phyloP scores from a whole-genome alignment of 2,888 invertebrate genomes.

The Formica aserva region DNA sequence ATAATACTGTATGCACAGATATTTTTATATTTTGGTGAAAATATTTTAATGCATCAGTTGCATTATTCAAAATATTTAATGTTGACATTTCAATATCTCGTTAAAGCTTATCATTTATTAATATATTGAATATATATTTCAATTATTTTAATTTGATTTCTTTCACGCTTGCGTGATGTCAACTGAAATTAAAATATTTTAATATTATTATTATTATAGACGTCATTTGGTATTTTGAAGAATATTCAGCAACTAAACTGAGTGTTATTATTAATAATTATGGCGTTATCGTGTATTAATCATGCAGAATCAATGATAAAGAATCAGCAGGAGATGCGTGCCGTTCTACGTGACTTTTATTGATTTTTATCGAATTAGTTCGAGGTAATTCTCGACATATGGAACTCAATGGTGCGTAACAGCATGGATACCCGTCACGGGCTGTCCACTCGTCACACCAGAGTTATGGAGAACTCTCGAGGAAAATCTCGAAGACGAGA shows the following conservation, averaged over 20 bases:
- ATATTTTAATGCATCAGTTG: not conserved
- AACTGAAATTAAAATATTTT: slow-evolving; percentile 2
- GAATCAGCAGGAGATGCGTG: not conserved
- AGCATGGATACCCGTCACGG: slow-evolving; percentile 50
- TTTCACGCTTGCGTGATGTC: not conserved
- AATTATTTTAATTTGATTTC: slow-evolving; percentile 2
- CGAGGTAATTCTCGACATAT: slow-evolving; percentile 44
- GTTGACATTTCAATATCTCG: not conserved
- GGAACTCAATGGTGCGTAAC: slow-evolving; percentile 46
- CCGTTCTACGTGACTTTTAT: not conserved
- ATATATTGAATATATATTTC: not conserved
- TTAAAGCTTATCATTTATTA: not conserved
- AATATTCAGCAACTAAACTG: not conserved
- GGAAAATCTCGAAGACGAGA: slow-evolving; percentile 52
- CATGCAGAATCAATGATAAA: not conserved
- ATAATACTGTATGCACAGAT: not conserved
- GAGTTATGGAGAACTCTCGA: slow-evolving; percentile 55
- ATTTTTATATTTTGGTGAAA: not conserved
- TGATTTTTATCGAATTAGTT: slow-evolving; percentile 50
- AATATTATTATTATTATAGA: not conserved
- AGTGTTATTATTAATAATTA: not conserved
- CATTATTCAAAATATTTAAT: not conserved
- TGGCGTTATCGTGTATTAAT: slow-evolving; percentile 32
- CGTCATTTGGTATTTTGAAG: not conserved
- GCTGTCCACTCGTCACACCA: slow-evolving; percentile 48